Evolutionary conservation across 1,140 invertebrate genomes (phyloP).

Genomic region (Atopsyche davidsoni): DNA sequence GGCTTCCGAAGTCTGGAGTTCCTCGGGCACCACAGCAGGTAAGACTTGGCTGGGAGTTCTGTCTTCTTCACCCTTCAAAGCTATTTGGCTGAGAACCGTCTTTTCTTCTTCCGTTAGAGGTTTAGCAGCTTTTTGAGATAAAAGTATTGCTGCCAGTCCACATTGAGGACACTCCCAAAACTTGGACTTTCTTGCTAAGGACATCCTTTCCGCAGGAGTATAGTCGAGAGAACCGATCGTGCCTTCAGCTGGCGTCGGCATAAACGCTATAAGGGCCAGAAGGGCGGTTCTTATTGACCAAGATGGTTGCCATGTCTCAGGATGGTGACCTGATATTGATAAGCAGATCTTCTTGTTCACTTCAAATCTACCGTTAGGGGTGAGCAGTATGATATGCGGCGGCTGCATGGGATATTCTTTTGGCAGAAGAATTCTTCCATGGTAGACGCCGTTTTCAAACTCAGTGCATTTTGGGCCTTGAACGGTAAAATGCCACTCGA

Average conservation of each 20-base stretch:
- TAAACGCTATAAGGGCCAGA: slow-evolving; percentile 85
- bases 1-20: not conserved
- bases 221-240: slow-evolving; percentile 84
- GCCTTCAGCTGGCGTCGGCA: slow-evolving; percentile 76
- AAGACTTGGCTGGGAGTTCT: slow-evolving; percentile 1
- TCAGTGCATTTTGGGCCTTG: slow-evolving; percentile 73
- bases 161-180: slow-evolving; percentile 49
- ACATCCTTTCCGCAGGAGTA: slow-evolving; percentile 66
- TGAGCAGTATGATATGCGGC: slow-evolving; percentile 84
- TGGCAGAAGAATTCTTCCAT: slow-evolving; percentile 78
- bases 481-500: slow-evolving; percentile 95
- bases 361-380: slow-evolving; percentile 89
- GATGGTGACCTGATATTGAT: slow-evolving; percentile 88
- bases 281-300: slow-evolving; percentile 90
- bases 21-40: not conserved
- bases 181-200: slow-evolving; percentile 62
- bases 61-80: slow-evolving; percentile 13
- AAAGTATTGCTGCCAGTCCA: slow-evolving; percentile 43
- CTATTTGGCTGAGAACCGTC: slow-evolving; percentile 8
- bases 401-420: slow-evolving; percentile 94
- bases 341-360: slow-evolving; percentile 87
- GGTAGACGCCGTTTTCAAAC: slow-evolving; percentile 79
- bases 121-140: slow-evolving; percentile 23
- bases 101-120: slow-evolving; percentile 36
- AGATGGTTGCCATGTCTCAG: slow-evolving; percentile 89